These are phyloP conservation scores for Bombus impatiens DNA, from an alignment of 1,140 invertebrate species.

Conservation along the genomic window DNA sequence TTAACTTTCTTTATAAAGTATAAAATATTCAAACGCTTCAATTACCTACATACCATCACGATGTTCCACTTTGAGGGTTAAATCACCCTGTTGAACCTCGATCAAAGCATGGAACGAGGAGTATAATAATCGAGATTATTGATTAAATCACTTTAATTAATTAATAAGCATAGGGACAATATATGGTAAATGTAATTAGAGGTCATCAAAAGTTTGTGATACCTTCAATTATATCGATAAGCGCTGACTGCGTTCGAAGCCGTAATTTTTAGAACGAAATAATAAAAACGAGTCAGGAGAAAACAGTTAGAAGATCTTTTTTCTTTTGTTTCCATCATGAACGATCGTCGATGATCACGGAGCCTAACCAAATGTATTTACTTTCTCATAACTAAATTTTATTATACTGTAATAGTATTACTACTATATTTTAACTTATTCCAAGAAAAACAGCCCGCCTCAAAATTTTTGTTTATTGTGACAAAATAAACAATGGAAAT, in stretches of 20 bases:
- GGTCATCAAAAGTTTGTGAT: conserved; percentile 40
- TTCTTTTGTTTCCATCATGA: neutral
- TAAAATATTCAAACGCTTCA: neutral
- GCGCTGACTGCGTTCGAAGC: conserved; percentile 20
- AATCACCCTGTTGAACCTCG: neutral
- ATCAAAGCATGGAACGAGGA: neutral
- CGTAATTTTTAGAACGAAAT: conserved; percentile 24
- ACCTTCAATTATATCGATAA: conserved; percentile 36
- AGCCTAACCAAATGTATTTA: neutral
- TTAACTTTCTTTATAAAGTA: neutral
- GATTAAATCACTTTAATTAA: conserved; percentile 4
- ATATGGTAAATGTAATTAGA: conserved; percentile 40
- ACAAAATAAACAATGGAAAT: no score
- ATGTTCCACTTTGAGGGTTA: neutral
- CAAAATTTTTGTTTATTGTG: no score
- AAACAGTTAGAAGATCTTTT: neutral
- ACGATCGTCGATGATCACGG: conserved; percentile 4
- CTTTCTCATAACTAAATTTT: neutral
- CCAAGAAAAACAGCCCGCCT: no score
- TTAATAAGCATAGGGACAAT: conserved; percentile 42
- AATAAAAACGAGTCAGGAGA: neutral
- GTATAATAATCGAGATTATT: conserved; percentile 17
- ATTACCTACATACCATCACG: neutral
- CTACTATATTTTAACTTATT: no score
- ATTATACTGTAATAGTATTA: no score